Conservation (phyloP, 2,113 vertebrate genomes). For the Ranitomeya imitator region DNA sequence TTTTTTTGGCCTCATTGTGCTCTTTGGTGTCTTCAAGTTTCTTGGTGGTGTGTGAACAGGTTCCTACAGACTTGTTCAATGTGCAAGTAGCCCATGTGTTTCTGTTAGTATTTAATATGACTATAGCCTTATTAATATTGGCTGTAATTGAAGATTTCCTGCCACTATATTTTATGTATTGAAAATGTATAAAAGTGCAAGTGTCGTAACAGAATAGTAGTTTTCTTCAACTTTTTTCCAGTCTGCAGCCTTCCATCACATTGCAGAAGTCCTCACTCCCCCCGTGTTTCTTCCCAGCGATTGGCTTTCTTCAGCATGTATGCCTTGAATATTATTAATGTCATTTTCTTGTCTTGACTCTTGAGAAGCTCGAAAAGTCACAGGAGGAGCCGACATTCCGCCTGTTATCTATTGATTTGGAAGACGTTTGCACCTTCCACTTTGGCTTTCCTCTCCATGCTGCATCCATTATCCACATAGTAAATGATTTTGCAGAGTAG, state of each 20-base stretch:
- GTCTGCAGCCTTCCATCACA: neutral
- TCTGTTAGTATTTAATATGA: too few species aligned
- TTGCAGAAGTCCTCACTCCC: neutral
- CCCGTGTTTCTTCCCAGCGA: neutral
- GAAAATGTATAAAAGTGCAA: neutral
- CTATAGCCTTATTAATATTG: too few species aligned
- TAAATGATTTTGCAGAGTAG: conserved; percentile 7
- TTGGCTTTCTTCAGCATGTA: neutral
- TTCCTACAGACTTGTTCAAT: too few species aligned
- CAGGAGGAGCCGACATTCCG: neutral
- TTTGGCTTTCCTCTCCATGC: neutral
- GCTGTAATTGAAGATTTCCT: too few species aligned
- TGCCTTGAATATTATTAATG: neutral
- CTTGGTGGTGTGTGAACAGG: too few species aligned
- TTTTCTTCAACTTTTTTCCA: neutral
- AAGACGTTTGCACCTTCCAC: neutral
- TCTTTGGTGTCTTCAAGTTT: too few species aligned
- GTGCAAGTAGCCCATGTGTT: too few species aligned
- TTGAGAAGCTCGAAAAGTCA: neutral
- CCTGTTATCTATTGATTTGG: conserved; percentile 17
- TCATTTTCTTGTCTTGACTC: neutral
- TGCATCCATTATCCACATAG: neutral
- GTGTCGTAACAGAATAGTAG: neutral
- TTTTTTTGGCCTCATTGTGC: too few species aligned
- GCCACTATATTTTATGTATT: too few species aligned